These are phyloP conservation scores for Platynereis dumerilii DNA, from an alignment of 2,888 invertebrate genomes.

Conservation along the genomic window DNA sequence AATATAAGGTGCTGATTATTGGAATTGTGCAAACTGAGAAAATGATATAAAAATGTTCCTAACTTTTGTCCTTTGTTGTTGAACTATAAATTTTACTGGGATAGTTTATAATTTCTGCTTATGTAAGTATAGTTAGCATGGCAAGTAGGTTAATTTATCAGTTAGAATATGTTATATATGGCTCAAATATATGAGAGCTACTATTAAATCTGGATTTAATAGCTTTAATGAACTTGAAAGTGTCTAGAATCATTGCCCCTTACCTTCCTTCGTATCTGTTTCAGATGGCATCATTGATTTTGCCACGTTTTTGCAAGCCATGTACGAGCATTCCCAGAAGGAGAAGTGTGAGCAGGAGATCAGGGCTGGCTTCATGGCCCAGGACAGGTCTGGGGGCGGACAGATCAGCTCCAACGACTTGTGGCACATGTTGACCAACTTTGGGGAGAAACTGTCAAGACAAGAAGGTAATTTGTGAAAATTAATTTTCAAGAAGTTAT, in stretches of 20 bases:
- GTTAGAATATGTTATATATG: too few relatives aligned
- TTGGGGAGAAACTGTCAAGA: constrained; percentile 82
- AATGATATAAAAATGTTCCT: background rate
- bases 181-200: too few relatives aligned
- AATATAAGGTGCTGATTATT: too few relatives aligned
- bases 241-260: too few relatives aligned
- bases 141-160: too few relatives aligned
- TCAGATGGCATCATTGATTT: constrained; percentile 68
- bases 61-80: background rate
- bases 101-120: too few relatives aligned
- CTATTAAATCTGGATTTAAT: too few relatives aligned
- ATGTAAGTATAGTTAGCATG: too few relatives aligned
- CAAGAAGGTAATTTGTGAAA: constrained; percentile 36
- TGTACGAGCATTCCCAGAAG: constrained; percentile 84
- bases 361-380: constrained; percentile 87
- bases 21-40: background rate
- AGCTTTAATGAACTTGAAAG: too few relatives aligned
- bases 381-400: constrained; percentile 67
- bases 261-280: background rate
- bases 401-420: constrained; percentile 82
- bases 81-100: too few relatives aligned
- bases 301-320: constrained; percentile 92
- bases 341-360: constrained; percentile 85
- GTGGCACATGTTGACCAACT: constrained; percentile 83
- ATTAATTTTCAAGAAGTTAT: constrained; percentile 9